Base-by-base conservation (phyloP, 2,113 vertebrate genomes). In the Brachypteracias leptosomus region DNA sequence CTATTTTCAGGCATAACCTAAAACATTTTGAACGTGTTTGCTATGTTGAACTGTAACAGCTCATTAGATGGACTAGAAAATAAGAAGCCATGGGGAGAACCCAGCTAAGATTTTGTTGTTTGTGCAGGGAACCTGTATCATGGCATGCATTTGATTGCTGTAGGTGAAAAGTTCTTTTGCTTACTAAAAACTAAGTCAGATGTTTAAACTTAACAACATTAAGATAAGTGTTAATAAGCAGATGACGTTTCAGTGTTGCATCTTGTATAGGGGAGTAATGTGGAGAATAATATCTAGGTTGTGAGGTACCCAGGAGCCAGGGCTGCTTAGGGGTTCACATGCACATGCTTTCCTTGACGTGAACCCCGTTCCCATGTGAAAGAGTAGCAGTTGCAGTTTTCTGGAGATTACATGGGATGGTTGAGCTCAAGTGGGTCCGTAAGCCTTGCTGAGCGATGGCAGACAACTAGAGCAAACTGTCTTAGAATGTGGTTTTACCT, bases 331-430 rank as follows among this genome's bases (percentile, higher is more conserved):
- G 51, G 46, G 55, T 44, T 71, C 24, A 24, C 35, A 47, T 51
- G 4, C 14, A 33, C 9, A 31, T 22, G 9, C 22, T 70, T 63
- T 36, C 16, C 40, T 16, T 77, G 35, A 6, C n/a, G 16, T 47
- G 29, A 72, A 55, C 67, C 42, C 25, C 72, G 33, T 51, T 76
- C 9, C 28, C 22, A 8, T 0, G 0, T 74, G 51, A 40, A 66
- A 47, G 0, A 33, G 33, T 6, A 71, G 44, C 51, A 61, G 18
- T 35, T 66, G 8, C 6, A 40, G 10, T 61, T 84, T 85, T 47
- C 46, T 66, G 65, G 74, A 52, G 51, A 29, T 57, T 29, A 22
- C 8, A 4, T 25, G 14, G 11, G 4, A 15, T 61, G 35, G 12
- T 5, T 68, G 35, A 61, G 11, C 33, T 74, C 40, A 15, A 36